A percentile compares a stretch with the other conserved stretches of the same genome.
Conservation (phyloP, 1,140 invertebrate genomes). For the Euwallacea fornicatus region DNA sequence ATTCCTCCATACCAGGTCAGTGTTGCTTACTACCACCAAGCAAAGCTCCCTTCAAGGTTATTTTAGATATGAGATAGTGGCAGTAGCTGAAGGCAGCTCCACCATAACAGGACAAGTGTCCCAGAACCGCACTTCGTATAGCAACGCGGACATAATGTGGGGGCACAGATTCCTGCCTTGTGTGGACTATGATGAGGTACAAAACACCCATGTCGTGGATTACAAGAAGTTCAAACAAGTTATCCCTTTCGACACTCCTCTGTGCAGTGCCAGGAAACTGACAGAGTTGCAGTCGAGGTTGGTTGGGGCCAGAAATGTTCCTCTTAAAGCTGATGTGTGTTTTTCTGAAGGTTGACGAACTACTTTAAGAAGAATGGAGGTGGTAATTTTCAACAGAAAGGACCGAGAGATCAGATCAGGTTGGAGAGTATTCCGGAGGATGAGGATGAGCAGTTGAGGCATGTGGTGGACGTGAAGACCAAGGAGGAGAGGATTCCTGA, state of each 20-base stretch:
- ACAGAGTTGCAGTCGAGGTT: constrained; percentile 30
- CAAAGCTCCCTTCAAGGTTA: too few species aligned
- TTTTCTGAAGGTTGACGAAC: constrained; percentile 9
- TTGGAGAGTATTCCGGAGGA: constrained; percentile 19
- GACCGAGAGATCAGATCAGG: not conserved
- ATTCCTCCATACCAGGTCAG: constrained; percentile 46
- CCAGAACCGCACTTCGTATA: constrained; percentile 76
- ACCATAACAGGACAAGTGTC: constrained; percentile 76
- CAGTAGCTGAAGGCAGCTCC: constrained; percentile 80
- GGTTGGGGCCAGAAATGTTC: not conserved
- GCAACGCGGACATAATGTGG: constrained; percentile 83
- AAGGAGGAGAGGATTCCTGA: constrained; percentile 33
- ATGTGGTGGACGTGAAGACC: not conserved
- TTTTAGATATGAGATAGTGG: constrained; percentile 82
- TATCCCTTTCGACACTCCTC: constrained; percentile 86
- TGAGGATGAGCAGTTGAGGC: constrained; percentile 14
- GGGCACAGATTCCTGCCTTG: constrained; percentile 72
- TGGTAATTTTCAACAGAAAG: not conserved
- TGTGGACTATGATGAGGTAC: constrained; percentile 41
- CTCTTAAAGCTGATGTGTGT: not conserved
- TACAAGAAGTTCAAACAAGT: constrained; percentile 87
- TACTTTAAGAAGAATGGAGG: constrained; percentile 16
- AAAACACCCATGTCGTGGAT: constrained; percentile 41
- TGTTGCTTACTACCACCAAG: too few species aligned
- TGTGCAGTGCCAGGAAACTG: constrained; percentile 72